A percentile compares a stretch with the other conserved stretches of the same genome.
Evolutionary conservation across 2,888 invertebrate species (phyloP).

Genomic region (Yponomeuta cagnagella): DNA sequence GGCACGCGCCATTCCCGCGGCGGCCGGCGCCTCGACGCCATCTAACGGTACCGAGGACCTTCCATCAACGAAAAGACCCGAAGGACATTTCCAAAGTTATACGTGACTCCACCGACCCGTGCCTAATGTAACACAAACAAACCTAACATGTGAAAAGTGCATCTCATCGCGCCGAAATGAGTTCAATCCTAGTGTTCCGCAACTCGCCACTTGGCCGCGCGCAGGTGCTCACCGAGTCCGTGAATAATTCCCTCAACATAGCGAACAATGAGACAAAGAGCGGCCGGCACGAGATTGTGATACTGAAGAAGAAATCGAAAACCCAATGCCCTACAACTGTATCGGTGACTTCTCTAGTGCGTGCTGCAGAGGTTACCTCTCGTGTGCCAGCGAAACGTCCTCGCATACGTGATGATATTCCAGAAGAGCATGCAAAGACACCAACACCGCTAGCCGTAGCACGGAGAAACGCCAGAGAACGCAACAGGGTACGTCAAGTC

Average conservation of each 20-base stretch:
- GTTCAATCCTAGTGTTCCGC: constrained; percentile 76
- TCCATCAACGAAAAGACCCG: constrained; percentile 14
- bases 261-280: constrained; percentile 57
- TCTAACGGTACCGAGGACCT: constrained; percentile 37
- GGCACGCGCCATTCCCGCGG: constrained; percentile 73
- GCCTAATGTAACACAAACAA: constrained; percentile 47
- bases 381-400: constrained; percentile 50
- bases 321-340: constrained; percentile 53
- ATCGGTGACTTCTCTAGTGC: constrained; percentile 64
- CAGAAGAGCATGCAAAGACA: constrained; percentile 62
- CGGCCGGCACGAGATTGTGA: constrained; percentile 68
- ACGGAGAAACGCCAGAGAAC: constrained; percentile 92
- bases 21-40: constrained; percentile 70
- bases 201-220: constrained; percentile 74
- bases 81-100: not conserved
- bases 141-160: constrained; percentile 57
- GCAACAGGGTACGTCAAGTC: constrained; percentile 94
- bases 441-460: constrained; percentile 89
- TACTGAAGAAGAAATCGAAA: constrained; percentile 71
- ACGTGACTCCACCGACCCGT: constrained; percentile 45
- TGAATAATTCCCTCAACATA: constrained; percentile 76
- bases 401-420: constrained; percentile 58
- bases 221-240: constrained; percentile 80
- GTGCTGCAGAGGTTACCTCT: constrained; percentile 43
- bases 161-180: constrained; percentile 62